Evolutionary conservation across 2,888 invertebrate species (phyloP), one percentile per base, ranked within the genome.

Genomic region (Meghimatium bilineatum): DNA sequence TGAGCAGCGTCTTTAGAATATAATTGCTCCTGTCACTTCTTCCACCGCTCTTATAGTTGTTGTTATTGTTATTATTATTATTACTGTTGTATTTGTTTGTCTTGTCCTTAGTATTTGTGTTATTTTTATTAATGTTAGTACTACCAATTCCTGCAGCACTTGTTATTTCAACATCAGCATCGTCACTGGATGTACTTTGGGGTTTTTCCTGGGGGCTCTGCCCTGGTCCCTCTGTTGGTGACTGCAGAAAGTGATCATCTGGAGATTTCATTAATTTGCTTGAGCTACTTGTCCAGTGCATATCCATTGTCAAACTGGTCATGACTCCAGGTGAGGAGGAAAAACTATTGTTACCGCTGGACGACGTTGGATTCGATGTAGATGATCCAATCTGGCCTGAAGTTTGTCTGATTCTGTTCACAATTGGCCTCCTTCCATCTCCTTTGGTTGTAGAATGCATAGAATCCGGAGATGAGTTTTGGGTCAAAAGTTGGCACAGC

Each of bases 1-100:
- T 96, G 87, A 96, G 94, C 91, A 96, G 93, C 85, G 95, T 95
- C 87, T 94, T 94, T 66, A 94, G 89, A 85, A 94, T 90, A 56
- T 88, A 79, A 87, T 92, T 91, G 63, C 88, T 88, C 66, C 88
- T 88, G 32, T 88, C 86, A 38, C 83, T 85, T 14, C 74, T 69
- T 10, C 80, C 83, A 12, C 67, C 44, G 5, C 60, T 71, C 5
- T 32, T 52, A 10, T 79, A 38, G 5, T 69, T 34, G 8, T 26
- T 32, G n/a, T 52, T 66, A 1, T 17, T 29, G 44, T 84, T 86
- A n/a, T 75, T 74, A 6, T 82, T 82, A 14, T 6, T 36, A 23
- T 32, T 52, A 2, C 0, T 52, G n/a, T 63, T 75, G 29, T 56
- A 80, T 20, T 32, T 29, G n/a, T 38, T 1, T 44, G 56, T 74